Percentiles rank a stretch among this genome's conserved stretches.
Evolutionary conservation across 2,113 vertebrate species (phyloP).

Genomic region (Barnardius zonarius): DNA sequence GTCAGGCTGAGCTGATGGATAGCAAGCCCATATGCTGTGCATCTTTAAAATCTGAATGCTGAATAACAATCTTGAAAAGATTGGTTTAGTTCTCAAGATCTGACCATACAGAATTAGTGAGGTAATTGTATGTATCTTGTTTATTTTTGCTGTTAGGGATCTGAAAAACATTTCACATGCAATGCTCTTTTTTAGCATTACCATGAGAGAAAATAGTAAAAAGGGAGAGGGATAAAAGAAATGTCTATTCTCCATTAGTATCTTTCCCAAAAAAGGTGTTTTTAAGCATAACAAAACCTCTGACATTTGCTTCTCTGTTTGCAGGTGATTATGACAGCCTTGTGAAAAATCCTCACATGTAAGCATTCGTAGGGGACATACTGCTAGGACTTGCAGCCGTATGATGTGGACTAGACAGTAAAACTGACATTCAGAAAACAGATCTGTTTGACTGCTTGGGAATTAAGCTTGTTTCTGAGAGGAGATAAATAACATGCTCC

Average conservation of each 20-base stretch:
- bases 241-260: neutral
- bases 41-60: slow-evolving; percentile 36
- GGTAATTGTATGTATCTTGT: neutral
- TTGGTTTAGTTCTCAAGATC: slow-evolving; percentile 4
- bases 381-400: neutral
- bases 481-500: neutral
- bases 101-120: neutral
- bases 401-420: neutral
- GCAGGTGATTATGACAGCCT: neutral
- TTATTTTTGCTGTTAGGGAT: neutral
- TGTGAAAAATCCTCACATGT: neutral
- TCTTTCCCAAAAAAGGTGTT: neutral
- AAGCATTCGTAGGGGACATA: neutral
- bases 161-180: neutral
- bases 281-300: slow-evolving; percentile 5
- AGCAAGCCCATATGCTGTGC: neutral
- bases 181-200: neutral
- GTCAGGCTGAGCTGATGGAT: neutral
- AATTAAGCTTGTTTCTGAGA: neutral
- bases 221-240: neutral
- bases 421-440: neutral
- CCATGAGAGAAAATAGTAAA: neutral
- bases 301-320: neutral
- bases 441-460: neutral
- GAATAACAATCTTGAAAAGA: slow-evolving; percentile 6